A percentile compares a stretch with the other conserved stretches of the same genome.
phyloP scores from a whole-genome alignment of 1,140 invertebrate species.

The Pseudomyrmex pallidus region DNA sequence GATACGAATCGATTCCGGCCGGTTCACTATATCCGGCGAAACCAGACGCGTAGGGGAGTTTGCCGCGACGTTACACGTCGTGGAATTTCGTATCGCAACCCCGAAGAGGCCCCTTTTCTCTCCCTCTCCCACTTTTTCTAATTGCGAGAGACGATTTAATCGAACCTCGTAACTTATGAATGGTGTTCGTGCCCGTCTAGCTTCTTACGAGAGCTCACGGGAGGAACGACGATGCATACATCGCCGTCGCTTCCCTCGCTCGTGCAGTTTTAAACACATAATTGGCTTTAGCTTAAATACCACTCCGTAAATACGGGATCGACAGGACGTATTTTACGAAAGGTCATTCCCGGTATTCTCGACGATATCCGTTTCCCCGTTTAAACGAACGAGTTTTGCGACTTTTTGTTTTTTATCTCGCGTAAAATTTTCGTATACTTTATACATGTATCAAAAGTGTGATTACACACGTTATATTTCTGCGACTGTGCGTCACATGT shows the following conservation, averaged over 20 bases:
- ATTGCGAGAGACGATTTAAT: constrained; percentile 68
- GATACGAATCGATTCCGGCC: constrained; percentile 70
- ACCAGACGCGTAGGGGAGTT: constrained; percentile 47
- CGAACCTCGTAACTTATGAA: constrained; percentile 68
- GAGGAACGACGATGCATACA: constrained; percentile 3
- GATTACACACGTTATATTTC: too few species aligned
- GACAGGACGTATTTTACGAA: constrained; percentile 26
- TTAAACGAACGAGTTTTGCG: not conserved
- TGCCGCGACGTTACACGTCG: constrained; percentile 24
- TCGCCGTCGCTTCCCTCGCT: not conserved
- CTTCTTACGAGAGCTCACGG: not conserved
- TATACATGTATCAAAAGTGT: too few species aligned
- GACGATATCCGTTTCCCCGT: not conserved
- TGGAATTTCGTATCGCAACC: constrained; percentile 42
- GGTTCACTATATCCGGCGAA: constrained; percentile 61
- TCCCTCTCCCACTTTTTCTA: constrained; percentile 57
- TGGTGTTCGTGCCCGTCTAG: constrained; percentile 57
- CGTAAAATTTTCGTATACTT: not conserved
- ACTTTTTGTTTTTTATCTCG: not conserved
- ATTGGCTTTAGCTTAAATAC: constrained; percentile 45
- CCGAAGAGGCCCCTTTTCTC: not conserved
- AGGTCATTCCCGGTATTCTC: not conserved
- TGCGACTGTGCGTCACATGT: too few species aligned
- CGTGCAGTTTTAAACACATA: constrained; percentile 57
- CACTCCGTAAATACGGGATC: constrained; percentile 7